Conservation (phyloP, 1,140 invertebrate genomes). For the Pristionchus pacificus region DNA sequence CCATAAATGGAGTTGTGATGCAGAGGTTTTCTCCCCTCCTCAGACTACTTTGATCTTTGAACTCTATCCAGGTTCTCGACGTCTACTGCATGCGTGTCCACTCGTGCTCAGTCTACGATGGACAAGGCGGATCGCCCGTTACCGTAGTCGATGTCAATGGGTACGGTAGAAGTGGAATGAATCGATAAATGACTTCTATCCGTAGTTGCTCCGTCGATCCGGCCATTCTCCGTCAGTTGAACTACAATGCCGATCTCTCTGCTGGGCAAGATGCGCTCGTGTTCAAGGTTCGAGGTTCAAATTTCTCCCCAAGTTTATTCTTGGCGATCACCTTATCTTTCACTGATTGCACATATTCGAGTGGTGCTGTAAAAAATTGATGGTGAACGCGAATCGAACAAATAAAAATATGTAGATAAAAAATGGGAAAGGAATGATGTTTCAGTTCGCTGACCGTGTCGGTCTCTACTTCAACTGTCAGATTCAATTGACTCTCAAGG, state of each 20-base stretch:
- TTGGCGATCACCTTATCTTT: too few relatives aligned
- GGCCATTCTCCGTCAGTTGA: slow-evolving; percentile 44
- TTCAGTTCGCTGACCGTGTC: slow-evolving; percentile 55
- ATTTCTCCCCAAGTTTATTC: too few relatives aligned
- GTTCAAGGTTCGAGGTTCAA: too few relatives aligned
- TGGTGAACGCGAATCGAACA: too few relatives aligned
- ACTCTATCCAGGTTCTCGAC: slow-evolving; percentile 11
- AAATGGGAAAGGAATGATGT: slow-evolving; percentile 18
- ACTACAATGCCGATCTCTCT: slow-evolving; percentile 44
- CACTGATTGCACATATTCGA: too few relatives aligned
- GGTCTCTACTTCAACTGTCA: slow-evolving; percentile 55
- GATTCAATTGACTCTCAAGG: slow-evolving; percentile 51
- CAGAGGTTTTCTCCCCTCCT: slow-evolving; percentile 20
- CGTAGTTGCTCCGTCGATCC: slow-evolving; percentile 44
- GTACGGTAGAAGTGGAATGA: slow-evolving; percentile 23
- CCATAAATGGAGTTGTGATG: slow-evolving; percentile 45
- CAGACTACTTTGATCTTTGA: slow-evolving; percentile 1
- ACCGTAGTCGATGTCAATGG: slow-evolving; percentile 51
- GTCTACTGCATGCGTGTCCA: slow-evolving; percentile 56
- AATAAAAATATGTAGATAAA: background rate
- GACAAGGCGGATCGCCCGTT: slow-evolving; percentile 52
- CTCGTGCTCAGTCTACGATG: slow-evolving; percentile 50
- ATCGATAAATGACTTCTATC: background rate
- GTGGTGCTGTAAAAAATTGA: too few relatives aligned
- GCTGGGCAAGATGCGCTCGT: slow-evolving; percentile 50